Evolutionary conservation across 2,888 invertebrate species (phyloP), one percentile per base, ranked within the genome.

Genomic region (Onchidella celtica): DNA sequence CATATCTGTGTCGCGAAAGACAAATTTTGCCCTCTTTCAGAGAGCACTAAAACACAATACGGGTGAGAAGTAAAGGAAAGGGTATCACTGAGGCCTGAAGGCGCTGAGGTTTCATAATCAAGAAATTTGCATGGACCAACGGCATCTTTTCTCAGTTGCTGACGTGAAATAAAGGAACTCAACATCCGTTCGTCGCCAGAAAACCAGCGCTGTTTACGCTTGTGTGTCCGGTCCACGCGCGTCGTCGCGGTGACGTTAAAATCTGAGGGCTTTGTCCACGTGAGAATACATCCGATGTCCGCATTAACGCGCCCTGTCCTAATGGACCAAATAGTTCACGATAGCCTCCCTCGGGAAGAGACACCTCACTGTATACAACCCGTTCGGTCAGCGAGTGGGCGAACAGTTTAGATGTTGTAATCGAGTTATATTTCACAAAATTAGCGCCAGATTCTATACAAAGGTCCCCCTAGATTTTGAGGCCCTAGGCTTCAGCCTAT

Each of bases 251-350:
- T 36, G 40, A 40, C 38, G 40, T 27, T 36, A 34, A 69, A n/a
- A 65, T 6, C 40, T 14, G 40, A 6, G 17, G 24, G 17, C 3
- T 40, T 69, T 69, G 24, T 21, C 29, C 40, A 40, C 40, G 69
- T 69, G 69, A 36, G 69, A 40, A 69, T 69, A 69, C 69, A 69
- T 69, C 40, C 40, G 38, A 36, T 69, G 69, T 27, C 17, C 69
- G 36, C 40, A 69, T 69, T 69, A 69, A 34, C 29, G 38, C 38
- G 69, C 69, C 69, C 36, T 69, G 69, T 69, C 27, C 32, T 69
- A 65, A 38, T 14, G 69, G 40, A 69, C 21, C 36, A 11, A 3
- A 4, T 36, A n/a, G 38, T 36, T 40, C 6, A 17, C 2, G n/a
- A 21, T 69, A 27, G 27, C n/a, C 24, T 40, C 69, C 69, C 40